A percentile compares a stretch with the other conserved stretches of the same genome.
Evolutionary conservation across 2,797 vertebrate genomes (phyloP).

Genomic region (Odontamblyopus lacepedii): DNA sequence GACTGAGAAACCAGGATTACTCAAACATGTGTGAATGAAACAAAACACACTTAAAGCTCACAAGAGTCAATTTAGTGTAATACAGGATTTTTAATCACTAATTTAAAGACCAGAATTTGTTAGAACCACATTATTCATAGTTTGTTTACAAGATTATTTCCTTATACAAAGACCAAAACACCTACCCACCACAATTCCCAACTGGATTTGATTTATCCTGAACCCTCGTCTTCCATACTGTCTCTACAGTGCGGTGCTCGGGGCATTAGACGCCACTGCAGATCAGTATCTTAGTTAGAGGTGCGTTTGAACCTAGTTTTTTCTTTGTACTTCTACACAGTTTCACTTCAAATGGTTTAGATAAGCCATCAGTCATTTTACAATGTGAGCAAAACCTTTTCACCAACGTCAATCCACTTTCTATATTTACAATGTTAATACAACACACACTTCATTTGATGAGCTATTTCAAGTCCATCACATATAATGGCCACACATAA

Average conservation of each 20-base stretch:
- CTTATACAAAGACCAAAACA: neutral
- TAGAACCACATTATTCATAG: neutral
- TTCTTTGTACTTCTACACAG: conserved; percentile 1
- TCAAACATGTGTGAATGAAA: no score
- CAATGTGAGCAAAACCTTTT: neutral
- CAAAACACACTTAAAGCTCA: no score
- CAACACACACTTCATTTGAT: neutral
- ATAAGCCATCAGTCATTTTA: neutral
- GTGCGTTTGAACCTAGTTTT: neutral
- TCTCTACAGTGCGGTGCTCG: neutral
- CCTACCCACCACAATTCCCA: neutral
- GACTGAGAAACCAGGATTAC: no score
- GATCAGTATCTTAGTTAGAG: conserved; percentile 10
- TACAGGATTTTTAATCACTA: neutral
- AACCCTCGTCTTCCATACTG: neutral
- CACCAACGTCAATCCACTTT: neutral
- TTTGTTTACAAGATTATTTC: neutral
- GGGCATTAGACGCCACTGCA: conserved; percentile 1
- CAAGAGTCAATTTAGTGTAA: no score
- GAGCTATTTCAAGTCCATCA: neutral
- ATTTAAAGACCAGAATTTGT: neutral
- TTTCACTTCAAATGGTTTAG: neutral
- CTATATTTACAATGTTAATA: conserved; percentile 6
- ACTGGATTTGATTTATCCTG: neutral
- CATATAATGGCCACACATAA: neutral